Evolutionary conservation across 2,888 invertebrate species (phyloP).

Genomic region (Mimachlamys varia): DNA sequence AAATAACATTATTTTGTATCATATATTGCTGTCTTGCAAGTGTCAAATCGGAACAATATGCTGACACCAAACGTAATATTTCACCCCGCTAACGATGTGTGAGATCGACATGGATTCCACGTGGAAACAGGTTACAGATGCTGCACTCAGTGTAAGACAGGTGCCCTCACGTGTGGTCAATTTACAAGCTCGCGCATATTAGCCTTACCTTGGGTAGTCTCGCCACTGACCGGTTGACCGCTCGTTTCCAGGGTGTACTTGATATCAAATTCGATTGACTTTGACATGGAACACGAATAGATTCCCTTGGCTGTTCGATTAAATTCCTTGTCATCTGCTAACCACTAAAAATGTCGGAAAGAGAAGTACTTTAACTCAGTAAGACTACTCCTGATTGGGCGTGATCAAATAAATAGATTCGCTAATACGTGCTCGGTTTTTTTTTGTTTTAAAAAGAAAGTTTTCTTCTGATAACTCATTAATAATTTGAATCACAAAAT

Average conservation of each 20-base stretch:
- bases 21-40: too few species aligned
- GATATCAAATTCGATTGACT: constrained; percentile 23
- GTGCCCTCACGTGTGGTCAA: background rate
- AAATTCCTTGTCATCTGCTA: constrained; percentile 26
- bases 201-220: background rate
- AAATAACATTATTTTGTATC: too few species aligned
- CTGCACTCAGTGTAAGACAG: background rate
- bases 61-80: background rate
- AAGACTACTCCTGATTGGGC: background rate
- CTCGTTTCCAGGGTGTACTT: constrained; percentile 5
- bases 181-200: background rate
- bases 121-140: background rate
- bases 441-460: background rate
- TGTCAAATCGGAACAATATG: background rate
- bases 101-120: background rate
- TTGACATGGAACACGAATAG: constrained; percentile 26
- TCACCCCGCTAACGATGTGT: background rate
- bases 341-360: constrained; percentile 28
- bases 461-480: background rate
- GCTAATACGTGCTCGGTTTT: background rate
- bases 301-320: background rate
- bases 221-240: constrained; percentile 24
- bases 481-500: background rate
- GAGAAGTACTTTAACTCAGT: background rate
- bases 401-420: background rate